Evolutionary conservation across 1,140 invertebrate genomes (phyloP).

Genomic region (Neuroterus valhalla): DNA sequence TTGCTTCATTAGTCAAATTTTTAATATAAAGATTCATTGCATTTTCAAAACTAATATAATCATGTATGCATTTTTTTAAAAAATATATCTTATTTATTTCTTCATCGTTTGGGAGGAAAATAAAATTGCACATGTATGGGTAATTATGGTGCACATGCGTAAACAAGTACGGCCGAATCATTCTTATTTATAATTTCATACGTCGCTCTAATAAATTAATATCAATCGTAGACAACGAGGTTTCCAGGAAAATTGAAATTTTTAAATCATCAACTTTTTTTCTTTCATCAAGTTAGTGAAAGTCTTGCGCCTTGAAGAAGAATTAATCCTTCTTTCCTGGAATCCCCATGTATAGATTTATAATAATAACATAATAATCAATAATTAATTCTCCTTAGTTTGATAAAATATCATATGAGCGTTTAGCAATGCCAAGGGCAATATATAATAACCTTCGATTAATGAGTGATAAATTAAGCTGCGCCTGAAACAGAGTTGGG

Average conservation of each 20-base stretch:
- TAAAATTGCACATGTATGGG: not conserved
- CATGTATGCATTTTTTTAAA: no score
- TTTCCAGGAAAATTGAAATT: not conserved
- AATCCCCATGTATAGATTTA: not conserved
- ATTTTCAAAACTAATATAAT: no score
- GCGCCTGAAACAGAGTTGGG: not conserved
- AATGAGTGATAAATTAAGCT: not conserved
- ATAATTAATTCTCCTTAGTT: not conserved
- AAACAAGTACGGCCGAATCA: not conserved
- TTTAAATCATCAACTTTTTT: not conserved
- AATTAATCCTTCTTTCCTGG: not conserved
- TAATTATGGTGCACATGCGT: slow-evolving; percentile 22
- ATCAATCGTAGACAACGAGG: not conserved
- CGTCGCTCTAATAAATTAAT: slow-evolving; percentile 2
- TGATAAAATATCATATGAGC: not conserved
- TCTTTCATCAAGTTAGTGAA: no score
- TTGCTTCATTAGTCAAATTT: no score
- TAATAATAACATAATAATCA: no score
- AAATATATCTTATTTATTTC: no score
- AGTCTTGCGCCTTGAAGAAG: no score
- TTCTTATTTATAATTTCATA: not conserved
- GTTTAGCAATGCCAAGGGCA: slow-evolving; percentile 1
- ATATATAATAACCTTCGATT: slow-evolving; percentile 8
- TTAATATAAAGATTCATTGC: no score
- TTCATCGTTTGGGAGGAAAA: not conserved